A percentile compares a stretch with the other conserved stretches of the same genome.
Conservation (phyloP, 1,140 invertebrate species). For the Habropoda laboriosa region DNA sequence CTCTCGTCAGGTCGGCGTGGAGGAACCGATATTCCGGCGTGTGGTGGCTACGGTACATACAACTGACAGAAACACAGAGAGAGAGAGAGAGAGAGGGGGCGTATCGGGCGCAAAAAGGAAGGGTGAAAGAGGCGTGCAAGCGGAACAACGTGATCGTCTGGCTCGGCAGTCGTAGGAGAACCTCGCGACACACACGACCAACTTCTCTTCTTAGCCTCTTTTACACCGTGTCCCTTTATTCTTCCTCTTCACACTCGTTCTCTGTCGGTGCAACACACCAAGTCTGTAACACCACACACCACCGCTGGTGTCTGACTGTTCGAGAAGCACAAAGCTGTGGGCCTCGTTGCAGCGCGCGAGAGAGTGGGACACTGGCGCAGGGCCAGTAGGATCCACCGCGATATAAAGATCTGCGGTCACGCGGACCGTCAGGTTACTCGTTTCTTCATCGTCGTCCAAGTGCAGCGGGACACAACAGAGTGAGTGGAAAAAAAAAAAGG, state of each 20-base stretch:
- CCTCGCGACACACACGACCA: conserved; percentile 51
- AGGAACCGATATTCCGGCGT: not conserved
- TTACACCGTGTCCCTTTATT: conserved; percentile 17
- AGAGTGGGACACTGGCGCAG: conserved; percentile 64
- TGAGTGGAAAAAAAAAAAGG: no score
- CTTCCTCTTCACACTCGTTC: not conserved
- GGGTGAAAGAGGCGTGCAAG: conserved; percentile 51
- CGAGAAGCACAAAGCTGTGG: no score
- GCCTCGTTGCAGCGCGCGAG: conserved; percentile 22
- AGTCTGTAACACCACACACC: no score
- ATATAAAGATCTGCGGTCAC: conserved; percentile 66
- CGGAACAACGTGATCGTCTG: conserved; percentile 48
- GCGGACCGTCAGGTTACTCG: conserved; percentile 49
- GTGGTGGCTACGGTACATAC: no score
- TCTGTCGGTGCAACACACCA: no score
- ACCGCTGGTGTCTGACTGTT: no score
- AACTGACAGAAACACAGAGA: no score
- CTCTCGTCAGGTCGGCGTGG: not conserved
- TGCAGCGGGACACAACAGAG: conserved; percentile 54
- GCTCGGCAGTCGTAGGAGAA: conserved; percentile 49
- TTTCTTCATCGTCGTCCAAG: conserved; percentile 63
- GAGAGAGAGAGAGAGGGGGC: not conserved
- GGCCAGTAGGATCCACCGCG: conserved; percentile 62
- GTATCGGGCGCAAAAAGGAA: conserved; percentile 41
- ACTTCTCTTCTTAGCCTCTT: no score